Base-by-base conservation (phyloP, 1,140 invertebrate genomes). In the Lasioglossum baleicum region DNA sequence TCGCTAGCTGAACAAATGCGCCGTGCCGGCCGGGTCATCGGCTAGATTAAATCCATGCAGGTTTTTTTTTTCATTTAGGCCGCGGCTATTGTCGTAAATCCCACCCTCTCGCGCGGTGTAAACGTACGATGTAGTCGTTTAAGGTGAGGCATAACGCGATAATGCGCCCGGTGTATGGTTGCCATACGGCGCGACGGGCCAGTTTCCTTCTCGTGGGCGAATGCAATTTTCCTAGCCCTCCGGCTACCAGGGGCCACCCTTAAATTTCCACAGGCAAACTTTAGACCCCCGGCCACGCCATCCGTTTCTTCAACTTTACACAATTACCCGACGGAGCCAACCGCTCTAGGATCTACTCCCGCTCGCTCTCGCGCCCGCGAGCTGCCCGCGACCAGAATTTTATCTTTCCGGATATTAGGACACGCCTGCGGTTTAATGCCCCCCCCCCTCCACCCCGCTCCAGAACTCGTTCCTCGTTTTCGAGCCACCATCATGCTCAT, bases 51-150 rank as follows among this genome's bases (percentile, higher is more conserved):
- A 83, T 71, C 53, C 68, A 58, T 53, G 83, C 71, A 65, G 67
- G 70, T 84, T 66, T 58, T 83, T 66, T 58, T 80, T 80, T 80
- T 61, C 70, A 64, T 84, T 81, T 73, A 60, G 75, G 72, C 78
- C 51, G 35, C 51, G 35, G 66, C 67, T n/a, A n/a, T 61, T 35
- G 48, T 64, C 78, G 78, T 80, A 84, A 85, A 80, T 85, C 69
- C 75, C 73, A 51, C 44, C 2, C 44, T 13, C 10, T 11, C 70
- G 58, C 44, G 58, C 44, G 58, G 60, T 67, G 73, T 70, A 68
- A 84, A 81, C 69, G 82, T 81, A 81, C 83, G 77, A 85, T 81
- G 73, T 68, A 81, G 83, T 81, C 83, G 78, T 85, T 85, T 77
- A 77, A 81, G 61, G 73, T 74, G 56, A 83, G 75, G 73, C 83